A percentile compares a stretch with the other conserved stretches of the same genome.
Evolutionary conservation across 2,888 invertebrate species (phyloP).

Genomic region (Colostygia pectinataria): DNA sequence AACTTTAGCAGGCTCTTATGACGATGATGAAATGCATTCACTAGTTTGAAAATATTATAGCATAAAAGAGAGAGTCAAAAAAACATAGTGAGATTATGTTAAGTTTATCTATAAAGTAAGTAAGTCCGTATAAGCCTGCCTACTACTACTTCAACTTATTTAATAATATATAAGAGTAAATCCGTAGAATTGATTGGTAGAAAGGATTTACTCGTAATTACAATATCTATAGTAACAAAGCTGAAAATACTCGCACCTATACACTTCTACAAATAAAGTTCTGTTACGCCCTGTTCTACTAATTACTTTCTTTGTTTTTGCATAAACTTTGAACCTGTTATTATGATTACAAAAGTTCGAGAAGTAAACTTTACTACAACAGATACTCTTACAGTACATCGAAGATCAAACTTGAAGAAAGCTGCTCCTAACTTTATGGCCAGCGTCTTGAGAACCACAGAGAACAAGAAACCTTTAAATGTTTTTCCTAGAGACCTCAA

Average conservation of each 20-base stretch:
- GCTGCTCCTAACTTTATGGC: constrained; percentile 28
- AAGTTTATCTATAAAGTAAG: too few relatives aligned
- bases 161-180: too few relatives aligned
- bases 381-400: constrained; percentile 15
- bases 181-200: too few relatives aligned
- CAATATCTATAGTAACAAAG: too few relatives aligned
- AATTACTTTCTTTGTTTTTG: constrained; percentile 5
- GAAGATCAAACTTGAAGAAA: constrained; percentile 32
- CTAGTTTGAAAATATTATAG: too few relatives aligned
- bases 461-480: not conserved
- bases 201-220: too few relatives aligned
- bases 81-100: too few relatives aligned
- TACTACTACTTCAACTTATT: too few relatives aligned
- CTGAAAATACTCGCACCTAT: not conserved
- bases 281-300: not conserved
- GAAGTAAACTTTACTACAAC: constrained; percentile 9
- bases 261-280: not conserved
- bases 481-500: constrained; percentile 1
- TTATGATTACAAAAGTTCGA: not conserved
- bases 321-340: constrained; percentile 6
- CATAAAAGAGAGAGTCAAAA: too few relatives aligned
- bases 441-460: constrained; percentile 2
- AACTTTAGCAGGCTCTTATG: too few relatives aligned
- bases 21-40: too few relatives aligned
- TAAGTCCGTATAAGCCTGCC: too few relatives aligned